Base-by-base conservation (phyloP, 2,888 invertebrate genomes). In the Caenorhabditis doughertyi region DNA sequence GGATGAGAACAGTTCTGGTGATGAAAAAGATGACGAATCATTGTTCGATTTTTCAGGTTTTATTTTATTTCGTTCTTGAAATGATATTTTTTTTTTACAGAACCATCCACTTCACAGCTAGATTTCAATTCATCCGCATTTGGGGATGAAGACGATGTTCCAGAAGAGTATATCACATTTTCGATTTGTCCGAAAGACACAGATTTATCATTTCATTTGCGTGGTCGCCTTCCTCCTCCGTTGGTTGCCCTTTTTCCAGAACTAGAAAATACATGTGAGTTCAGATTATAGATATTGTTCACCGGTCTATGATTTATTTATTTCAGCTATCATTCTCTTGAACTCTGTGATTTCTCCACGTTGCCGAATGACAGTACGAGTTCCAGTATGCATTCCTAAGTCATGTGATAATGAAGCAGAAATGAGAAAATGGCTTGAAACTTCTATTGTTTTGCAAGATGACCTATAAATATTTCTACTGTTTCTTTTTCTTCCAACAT, bases 261-360 rank as follows among this genome's bases (percentile, higher is more conserved):
- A 18, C 49, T 82, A 11, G 82, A 82, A 18, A 56, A 72, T 2
- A 82, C 82, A n/a, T 60, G 82, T 82, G 11, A 68, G 68, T 39
- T 42, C 39, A 55, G n/a, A n/a, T n/a, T 21, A 21, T 16, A 18
- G 35, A 9, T 55, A 0, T 23, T 23, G 35, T 18, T n/a, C 16
- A 18, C 55, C 5, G 9, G 4, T 32, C 32, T n/a, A n/a, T 21
- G 21, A 53, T 35, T 53, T 44, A n/a, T 18, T 11, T 1, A 13
- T 47, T 81, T 8, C 72, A 81, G 81, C 76, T 0, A 76, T 81
- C 27, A 67, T 81, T 9, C 62, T 81, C 1, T 55, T 81, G 18
- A 65, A 68, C 27, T 35, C 58, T 21, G 21, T 16, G 13, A 18
- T 51, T 11, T n/a, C 39, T n/a, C 16, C 51, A 35, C 49, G 32